These are phyloP conservation scores for Drosophila nannoptera DNA, from an alignment of 1,140 invertebrate genomes.

Conservation along the genomic window DNA sequence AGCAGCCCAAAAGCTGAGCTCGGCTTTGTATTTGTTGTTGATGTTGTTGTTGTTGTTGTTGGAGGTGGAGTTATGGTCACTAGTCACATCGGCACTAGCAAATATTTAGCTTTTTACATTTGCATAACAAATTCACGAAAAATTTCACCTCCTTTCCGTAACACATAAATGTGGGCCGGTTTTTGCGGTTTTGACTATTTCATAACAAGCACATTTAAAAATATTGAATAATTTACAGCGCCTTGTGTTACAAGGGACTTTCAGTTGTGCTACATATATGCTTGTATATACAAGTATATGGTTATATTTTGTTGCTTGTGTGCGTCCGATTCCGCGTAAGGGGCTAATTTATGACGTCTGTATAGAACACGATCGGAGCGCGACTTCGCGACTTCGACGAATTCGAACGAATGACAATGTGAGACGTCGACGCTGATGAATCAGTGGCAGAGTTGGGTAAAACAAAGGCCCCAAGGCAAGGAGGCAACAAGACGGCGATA, in stretches of 20 bases:
- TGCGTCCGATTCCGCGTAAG: background rate
- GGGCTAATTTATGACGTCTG: conserved; percentile 42
- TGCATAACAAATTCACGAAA: conserved; percentile 40
- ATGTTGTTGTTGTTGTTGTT: conserved; percentile 3
- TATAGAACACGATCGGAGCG: conserved; percentile 58
- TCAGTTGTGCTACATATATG: background rate
- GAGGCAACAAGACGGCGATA: conserved; percentile 10
- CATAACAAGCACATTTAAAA: conserved; percentile 45
- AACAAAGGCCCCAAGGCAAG: conserved; percentile 22
- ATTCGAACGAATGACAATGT: conserved; percentile 7
- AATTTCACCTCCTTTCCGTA: conserved; percentile 48
- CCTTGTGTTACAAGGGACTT: conserved; percentile 10
- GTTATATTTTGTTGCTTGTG: background rate
- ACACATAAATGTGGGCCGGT: conserved; percentile 23
- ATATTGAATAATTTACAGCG: conserved; percentile 4
- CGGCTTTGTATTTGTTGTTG: conserved; percentile 3
- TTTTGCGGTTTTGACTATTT: conserved; percentile 41
- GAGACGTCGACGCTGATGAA: conserved; percentile 18
- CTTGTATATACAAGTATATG: background rate
- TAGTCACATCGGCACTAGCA: conserved; percentile 51
- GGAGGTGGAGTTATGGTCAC: conserved; percentile 21
- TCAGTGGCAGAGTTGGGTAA: conserved; percentile 17
- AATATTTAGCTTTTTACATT: conserved; percentile 43
- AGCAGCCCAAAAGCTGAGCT: conserved; percentile 1
- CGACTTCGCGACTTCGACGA: conserved; percentile 28